Percentiles rank a stretch among this genome's conserved stretches.
phyloP scores from a whole-genome alignment of 2,113 vertebrate genomes.

The Syngnathoides biaculeatus region DNA sequence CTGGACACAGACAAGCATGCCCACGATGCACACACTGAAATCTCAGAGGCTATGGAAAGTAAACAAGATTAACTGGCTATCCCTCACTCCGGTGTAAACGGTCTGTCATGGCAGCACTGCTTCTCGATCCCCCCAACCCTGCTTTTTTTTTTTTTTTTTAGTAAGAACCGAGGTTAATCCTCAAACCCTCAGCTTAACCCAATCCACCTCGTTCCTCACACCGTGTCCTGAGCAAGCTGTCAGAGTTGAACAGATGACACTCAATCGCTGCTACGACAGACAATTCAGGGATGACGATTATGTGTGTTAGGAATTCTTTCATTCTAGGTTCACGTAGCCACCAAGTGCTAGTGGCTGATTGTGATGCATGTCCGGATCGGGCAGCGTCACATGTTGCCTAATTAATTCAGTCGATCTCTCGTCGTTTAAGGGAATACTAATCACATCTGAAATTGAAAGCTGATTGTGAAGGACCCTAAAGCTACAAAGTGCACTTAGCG shows the following conservation, averaged over 20 bases:
- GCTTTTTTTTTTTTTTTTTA: slow-evolving; percentile 60
- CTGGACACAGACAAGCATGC: slow-evolving; percentile 18
- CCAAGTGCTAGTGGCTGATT: background rate
- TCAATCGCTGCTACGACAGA: slow-evolving; percentile 42
- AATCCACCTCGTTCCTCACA: slow-evolving; percentile 37
- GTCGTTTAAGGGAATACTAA: slow-evolving; percentile 34
- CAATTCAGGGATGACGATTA: slow-evolving; percentile 32
- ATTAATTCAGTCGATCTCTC: slow-evolving; percentile 24
- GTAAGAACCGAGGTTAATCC: slow-evolving; percentile 74
- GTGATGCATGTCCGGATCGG: slow-evolving; percentile 16
- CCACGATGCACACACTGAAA: slow-evolving; percentile 29
- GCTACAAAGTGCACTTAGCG: slow-evolving; percentile 48
- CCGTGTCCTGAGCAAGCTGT: slow-evolving; percentile 58
- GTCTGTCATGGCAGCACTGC: slow-evolving; percentile 65
- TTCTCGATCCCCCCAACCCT: slow-evolving; percentile 57
- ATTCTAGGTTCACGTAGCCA: background rate
- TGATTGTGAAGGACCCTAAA: slow-evolving; percentile 36
- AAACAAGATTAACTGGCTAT: slow-evolving; percentile 73
- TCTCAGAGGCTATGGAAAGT: slow-evolving; percentile 66
- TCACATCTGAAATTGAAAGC: slow-evolving; percentile 29
- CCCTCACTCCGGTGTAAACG: slow-evolving; percentile 68
- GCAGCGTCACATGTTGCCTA: slow-evolving; percentile 10
- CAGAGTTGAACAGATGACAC: slow-evolving; percentile 45
- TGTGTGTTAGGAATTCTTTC: slow-evolving; percentile 5
- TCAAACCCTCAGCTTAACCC: slow-evolving; percentile 11